A percentile compares a stretch with the other conserved stretches of the same genome.
Conservation (phyloP, 2,113 vertebrate species). For the Dromaius novaehollandiae region DNA sequence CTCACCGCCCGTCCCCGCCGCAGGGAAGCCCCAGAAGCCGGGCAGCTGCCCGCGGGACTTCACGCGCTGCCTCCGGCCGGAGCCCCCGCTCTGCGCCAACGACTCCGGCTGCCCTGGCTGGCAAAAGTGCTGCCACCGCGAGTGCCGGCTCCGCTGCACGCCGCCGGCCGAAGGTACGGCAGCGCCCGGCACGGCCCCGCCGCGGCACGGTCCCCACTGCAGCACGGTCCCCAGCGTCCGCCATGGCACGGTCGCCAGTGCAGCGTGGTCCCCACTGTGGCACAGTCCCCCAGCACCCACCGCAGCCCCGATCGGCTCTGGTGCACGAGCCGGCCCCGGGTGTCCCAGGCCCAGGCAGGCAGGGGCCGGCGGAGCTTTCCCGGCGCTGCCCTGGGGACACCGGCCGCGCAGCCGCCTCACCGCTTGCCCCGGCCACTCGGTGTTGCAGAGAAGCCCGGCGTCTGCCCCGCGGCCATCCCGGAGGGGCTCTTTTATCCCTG, state of each 20-base stretch:
- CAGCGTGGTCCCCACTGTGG: too few relatives aligned
- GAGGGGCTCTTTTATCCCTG: neutral
- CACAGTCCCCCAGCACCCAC: too few relatives aligned
- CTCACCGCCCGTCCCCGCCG: rapidly evolving
- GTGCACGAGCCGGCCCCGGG: too few relatives aligned
- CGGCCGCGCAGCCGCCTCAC: neutral
- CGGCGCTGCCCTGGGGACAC: rapidly evolving
- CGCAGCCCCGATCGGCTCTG: too few relatives aligned
- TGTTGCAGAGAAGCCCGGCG: constrained; percentile 3
- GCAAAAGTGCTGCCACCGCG: constrained; percentile 38
- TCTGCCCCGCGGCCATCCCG: neutral
- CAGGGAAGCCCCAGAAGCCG: neutral
- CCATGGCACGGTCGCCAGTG: neutral
- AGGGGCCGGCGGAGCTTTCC: neutral
- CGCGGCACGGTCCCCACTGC: neutral
- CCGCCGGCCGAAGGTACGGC: neutral
- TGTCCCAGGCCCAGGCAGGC: too few relatives aligned
- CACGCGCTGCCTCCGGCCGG: neutral
- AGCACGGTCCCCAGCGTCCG: neutral
- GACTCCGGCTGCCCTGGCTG: neutral
- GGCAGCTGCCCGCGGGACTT: constrained; percentile 36
- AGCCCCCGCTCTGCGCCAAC: neutral
- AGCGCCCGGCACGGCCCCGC: rapidly evolving
- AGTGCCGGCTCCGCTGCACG: constrained; percentile 18
- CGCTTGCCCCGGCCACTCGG: neutral